Conservation (phyloP, 2,797 vertebrate genomes). For the Choloepus didactylus region DNA sequence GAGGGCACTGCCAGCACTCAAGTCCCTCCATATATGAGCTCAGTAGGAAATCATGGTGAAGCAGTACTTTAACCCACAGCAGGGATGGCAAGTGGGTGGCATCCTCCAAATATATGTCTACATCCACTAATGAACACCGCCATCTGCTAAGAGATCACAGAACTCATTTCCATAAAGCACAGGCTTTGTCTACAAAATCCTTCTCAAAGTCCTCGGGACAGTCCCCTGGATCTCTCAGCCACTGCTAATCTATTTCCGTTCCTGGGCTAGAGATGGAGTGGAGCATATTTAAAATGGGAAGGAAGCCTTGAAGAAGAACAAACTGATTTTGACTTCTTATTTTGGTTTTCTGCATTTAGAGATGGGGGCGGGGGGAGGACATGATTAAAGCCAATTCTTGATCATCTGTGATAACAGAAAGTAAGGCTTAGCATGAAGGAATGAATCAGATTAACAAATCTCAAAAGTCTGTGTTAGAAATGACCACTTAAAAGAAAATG, state of each 20-base stretch:
- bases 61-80: background rate
- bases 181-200: background rate
- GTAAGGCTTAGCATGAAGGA: background rate
- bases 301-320: background rate
- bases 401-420: background rate
- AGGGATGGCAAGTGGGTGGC: background rate
- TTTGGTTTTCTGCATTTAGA: constrained; percentile 27
- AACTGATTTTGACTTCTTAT: background rate
- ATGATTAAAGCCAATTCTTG: constrained; percentile 2
- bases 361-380: background rate
- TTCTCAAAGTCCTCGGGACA: background rate
- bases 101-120: rapidly evolving
- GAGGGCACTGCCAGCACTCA: rapidly evolving
- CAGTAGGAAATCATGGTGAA: background rate
- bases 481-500: constrained; percentile 24
- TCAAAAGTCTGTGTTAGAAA: constrained; percentile 36
- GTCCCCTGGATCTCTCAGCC: background rate
- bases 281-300: background rate
- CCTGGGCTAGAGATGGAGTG: background rate
- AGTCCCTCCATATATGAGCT: background rate
- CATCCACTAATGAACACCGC: background rate
- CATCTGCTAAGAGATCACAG: background rate
- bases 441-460: constrained; percentile 42
- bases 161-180: background rate
- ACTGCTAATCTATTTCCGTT: background rate